phyloP scores from a whole-genome alignment of 2,888 invertebrate species.

The Meta bourneti region DNA sequence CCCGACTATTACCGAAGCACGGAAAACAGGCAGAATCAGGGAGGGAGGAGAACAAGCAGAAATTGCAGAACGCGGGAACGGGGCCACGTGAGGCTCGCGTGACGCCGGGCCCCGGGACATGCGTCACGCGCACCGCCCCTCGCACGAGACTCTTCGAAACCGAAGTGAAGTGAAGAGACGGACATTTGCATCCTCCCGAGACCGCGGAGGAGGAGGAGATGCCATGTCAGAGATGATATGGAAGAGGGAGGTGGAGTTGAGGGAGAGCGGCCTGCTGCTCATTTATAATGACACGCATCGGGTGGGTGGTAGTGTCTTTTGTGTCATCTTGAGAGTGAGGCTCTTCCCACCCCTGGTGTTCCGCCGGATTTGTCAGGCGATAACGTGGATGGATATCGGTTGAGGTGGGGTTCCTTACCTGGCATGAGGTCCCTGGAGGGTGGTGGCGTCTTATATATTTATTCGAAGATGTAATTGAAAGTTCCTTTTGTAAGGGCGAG shows the following conservation, averaged over 20 bases:
- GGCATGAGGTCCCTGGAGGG: background rate
- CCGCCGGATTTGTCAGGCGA: constrained; percentile 46
- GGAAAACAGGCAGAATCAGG: background rate
- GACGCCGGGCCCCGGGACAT: constrained; percentile 35
- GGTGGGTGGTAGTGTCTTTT: constrained; percentile 39
- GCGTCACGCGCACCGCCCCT: constrained; percentile 55
- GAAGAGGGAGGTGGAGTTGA: background rate
- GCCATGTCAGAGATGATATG: constrained; percentile 59
- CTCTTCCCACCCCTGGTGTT: background rate
- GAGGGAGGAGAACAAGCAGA: constrained; percentile 8
- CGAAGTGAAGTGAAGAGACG: constrained; percentile 41
- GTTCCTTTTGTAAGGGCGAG: background rate
- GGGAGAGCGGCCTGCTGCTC: constrained; percentile 16
- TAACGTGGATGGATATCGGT: background rate
- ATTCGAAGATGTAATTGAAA: background rate
- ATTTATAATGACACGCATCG: constrained; percentile 68
- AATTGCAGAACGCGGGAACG: constrained; percentile 69
- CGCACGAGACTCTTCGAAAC: background rate
- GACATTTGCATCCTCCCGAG: constrained; percentile 58
- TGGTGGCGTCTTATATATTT: background rate
- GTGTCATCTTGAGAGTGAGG: constrained; percentile 50
- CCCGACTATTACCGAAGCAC: constrained; percentile 29
- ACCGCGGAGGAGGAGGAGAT: constrained; percentile 33
- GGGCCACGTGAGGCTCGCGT: constrained; percentile 72
- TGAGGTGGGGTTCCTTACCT: background rate